Evolutionary conservation across 2,113 vertebrate genomes (phyloP).

Genomic region (Echinops telfairi): DNA sequence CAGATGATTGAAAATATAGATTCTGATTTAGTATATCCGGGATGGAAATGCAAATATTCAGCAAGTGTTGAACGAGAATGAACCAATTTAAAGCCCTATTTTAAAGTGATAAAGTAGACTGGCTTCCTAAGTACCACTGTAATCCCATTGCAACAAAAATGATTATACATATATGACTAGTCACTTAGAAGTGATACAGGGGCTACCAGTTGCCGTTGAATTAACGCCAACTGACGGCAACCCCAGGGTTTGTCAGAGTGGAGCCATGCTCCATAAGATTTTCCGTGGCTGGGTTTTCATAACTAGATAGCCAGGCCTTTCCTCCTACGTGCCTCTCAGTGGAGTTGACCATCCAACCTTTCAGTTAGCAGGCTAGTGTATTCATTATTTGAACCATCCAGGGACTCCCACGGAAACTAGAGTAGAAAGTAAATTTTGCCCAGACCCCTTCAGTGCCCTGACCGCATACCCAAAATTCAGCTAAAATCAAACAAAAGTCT

Average conservation of each 20-base stretch:
- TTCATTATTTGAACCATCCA: neutral
- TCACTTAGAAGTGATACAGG: neutral
- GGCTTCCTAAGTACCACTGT: too few species aligned
- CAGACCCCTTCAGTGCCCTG: neutral
- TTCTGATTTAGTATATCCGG: too few species aligned
- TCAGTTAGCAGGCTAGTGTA: neutral
- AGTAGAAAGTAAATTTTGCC: neutral
- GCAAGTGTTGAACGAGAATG: too few species aligned
- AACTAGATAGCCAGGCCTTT: neutral
- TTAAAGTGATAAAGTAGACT: too few species aligned
- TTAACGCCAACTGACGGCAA: neutral
- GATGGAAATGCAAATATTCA: too few species aligned
- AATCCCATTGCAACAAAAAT: too few species aligned
- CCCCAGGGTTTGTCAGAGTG: neutral
- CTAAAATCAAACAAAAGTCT: neutral
- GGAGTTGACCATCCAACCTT: neutral
- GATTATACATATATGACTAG: too few species aligned
- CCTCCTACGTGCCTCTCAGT: neutral
- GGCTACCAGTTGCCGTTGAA: neutral
- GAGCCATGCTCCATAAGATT: too few species aligned
- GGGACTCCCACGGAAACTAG: neutral
- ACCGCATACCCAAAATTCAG: neutral
- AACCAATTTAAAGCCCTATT: too few species aligned
- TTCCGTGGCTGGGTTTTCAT: neutral
- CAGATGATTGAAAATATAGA: too few species aligned